These are phyloP conservation scores for Penaeus japonicus DNA, from an alignment of 1,140 invertebrate genomes.

Conservation along the genomic window DNA sequence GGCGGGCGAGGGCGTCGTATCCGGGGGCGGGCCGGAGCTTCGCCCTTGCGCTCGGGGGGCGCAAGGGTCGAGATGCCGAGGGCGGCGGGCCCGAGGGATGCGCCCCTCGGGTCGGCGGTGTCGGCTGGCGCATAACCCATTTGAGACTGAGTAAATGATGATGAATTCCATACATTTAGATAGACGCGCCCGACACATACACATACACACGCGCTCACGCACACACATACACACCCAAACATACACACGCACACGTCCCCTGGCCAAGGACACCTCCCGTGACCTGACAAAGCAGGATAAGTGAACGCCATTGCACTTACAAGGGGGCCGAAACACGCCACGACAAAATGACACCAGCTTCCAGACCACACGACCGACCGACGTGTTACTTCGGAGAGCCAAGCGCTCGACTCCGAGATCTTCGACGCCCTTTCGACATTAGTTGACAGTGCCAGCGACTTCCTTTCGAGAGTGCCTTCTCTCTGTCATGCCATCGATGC, in stretches of 20 bases:
- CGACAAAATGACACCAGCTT: too few relatives aligned
- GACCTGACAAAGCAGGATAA: too few relatives aligned
- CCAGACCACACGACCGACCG: too few relatives aligned
- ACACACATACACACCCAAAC: background rate
- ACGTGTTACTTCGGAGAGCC: too few relatives aligned
- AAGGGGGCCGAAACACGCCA: too few relatives aligned
- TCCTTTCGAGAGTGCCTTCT: too few relatives aligned
- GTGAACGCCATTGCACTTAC: too few relatives aligned
- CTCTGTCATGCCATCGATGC: too few relatives aligned
- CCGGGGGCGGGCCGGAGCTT: background rate
- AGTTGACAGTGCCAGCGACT: too few relatives aligned
- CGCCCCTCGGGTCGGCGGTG: background rate
- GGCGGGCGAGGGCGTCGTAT: background rate
- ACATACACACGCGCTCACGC: background rate
- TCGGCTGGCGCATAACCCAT: constrained; percentile 46
- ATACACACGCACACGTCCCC: background rate
- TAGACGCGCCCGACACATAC: constrained; percentile 14
- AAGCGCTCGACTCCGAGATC: too few relatives aligned
- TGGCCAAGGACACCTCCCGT: too few relatives aligned
- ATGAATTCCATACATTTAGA: constrained; percentile 59
- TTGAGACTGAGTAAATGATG: constrained; percentile 50
- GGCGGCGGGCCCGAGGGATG: background rate
- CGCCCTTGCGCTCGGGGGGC: background rate
- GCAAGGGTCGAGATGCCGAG: background rate
- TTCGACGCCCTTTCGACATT: too few relatives aligned